Evolutionary conservation across 1,140 invertebrate genomes (phyloP).

Genomic region (Probaryconus sp.): DNA sequence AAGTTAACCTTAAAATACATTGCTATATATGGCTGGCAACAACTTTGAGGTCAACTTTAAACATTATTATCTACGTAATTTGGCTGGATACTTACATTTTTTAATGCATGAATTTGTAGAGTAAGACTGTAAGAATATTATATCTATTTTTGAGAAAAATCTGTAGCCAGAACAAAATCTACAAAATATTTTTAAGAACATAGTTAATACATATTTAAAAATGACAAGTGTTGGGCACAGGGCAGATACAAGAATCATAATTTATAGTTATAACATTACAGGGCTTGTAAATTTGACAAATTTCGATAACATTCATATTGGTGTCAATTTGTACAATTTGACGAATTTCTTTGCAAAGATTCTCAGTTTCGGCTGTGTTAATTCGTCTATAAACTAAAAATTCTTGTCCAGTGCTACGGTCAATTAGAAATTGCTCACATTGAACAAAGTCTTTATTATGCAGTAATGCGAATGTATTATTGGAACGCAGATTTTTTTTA

Average conservation of each 20-base stretch:
- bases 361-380: background rate
- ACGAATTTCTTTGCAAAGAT: slow-evolving; percentile 6
- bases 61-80: too few species aligned
- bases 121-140: too few species aligned
- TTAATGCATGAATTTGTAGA: too few species aligned
- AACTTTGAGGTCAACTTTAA: too few species aligned
- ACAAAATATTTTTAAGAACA: too few species aligned
- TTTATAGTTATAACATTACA: slow-evolving; percentile 22
- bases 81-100: too few species aligned
- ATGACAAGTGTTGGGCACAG: slow-evolving; percentile 28
- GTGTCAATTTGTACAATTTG: slow-evolving; percentile 6
- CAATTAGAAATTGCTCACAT: slow-evolving; percentile 27
- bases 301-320: slow-evolving; percentile 6
- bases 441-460: slow-evolving; percentile 5
- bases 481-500: slow-evolving; percentile 20
- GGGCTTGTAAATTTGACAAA: slow-evolving; percentile 5
- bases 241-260: slow-evolving; percentile 12
- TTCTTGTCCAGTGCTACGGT: slow-evolving; percentile 10
- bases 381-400: background rate
- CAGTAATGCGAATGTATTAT: slow-evolving; percentile 28
- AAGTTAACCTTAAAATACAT: too few species aligned
- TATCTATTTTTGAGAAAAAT: too few species aligned
- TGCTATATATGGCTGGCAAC: too few species aligned
- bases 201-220: too few species aligned
- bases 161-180: too few species aligned